Conservation (phyloP, 2,888 invertebrate genomes). For the Euproctis similis region DNA sequence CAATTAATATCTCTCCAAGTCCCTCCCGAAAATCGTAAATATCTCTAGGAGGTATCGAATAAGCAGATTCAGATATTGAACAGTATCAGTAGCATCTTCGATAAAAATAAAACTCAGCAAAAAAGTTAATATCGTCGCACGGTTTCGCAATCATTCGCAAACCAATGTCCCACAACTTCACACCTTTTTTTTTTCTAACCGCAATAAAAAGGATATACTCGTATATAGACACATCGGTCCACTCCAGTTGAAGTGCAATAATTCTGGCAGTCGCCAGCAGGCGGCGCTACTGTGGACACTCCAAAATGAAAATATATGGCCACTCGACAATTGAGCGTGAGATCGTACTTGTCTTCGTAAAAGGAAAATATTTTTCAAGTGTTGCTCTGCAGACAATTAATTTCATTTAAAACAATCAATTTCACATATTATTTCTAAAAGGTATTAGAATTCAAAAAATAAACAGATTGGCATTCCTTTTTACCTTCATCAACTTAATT, state of each 20-base stretch:
- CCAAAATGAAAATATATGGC: slow-evolving; percentile 51
- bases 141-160: slow-evolving; percentile 23
- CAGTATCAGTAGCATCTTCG: too few relatives aligned
- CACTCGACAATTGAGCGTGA: slow-evolving; percentile 41
- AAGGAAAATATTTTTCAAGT: slow-evolving; percentile 17
- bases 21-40: too few relatives aligned
- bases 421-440: too few relatives aligned
- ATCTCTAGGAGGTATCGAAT: not conserved
- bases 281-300: slow-evolving; percentile 47
- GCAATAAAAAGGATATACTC: slow-evolving; percentile 50
- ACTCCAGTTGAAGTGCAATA: slow-evolving; percentile 51
- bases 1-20: too few relatives aligned
- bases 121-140: slow-evolving; percentile 47
- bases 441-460: too few relatives aligned
- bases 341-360: slow-evolving; percentile 32
- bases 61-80: slow-evolving; percentile 11
- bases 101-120: slow-evolving; percentile 27
- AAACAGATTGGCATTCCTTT: too few relatives aligned
- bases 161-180: slow-evolving; percentile 11
- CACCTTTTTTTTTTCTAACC: slow-evolving; percentile 35
- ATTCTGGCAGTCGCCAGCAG: slow-evolving; percentile 58
- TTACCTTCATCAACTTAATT: too few relatives aligned
- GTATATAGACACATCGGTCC: slow-evolving; percentile 32
- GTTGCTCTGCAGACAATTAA: too few relatives aligned
- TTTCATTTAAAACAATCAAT: too few relatives aligned